These are phyloP conservation scores for Oscheius sp. DNA, from an alignment of 2,888 invertebrate genomes.

Conservation along the genomic window DNA sequence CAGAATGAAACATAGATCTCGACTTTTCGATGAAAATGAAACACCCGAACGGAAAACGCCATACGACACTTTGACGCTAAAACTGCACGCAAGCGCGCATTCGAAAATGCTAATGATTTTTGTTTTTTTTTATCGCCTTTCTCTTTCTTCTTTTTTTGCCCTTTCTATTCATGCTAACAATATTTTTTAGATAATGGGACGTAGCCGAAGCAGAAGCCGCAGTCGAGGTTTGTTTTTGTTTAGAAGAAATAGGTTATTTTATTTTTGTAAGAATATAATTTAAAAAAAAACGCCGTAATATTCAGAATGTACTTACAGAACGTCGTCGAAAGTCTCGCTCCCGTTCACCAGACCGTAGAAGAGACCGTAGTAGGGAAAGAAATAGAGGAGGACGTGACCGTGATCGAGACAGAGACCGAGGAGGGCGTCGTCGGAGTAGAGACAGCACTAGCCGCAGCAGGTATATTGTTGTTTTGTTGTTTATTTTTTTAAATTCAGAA, in stretches of 20 bases:
- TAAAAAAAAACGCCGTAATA: background rate
- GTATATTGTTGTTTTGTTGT: background rate
- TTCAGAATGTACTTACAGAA: slow-evolving; percentile 33
- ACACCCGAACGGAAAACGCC: background rate
- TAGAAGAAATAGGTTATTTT: background rate
- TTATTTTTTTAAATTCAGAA: too few species aligned
- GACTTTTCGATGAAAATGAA: background rate
- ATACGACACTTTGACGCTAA: background rate
- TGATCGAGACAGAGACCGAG: slow-evolving; percentile 36
- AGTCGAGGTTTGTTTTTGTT: slow-evolving; percentile 37
- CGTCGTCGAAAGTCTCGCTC: slow-evolving; percentile 47
- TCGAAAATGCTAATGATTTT: background rate
- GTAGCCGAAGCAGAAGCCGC: slow-evolving; percentile 50
- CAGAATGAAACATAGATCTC: background rate
- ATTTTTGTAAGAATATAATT: background rate
- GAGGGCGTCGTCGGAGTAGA: slow-evolving; percentile 34
- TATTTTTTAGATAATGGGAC: slow-evolving; percentile 40
- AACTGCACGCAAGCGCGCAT: background rate
- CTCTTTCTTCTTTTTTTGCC: background rate
- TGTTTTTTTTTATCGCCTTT: background rate
- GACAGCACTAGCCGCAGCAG: slow-evolving; percentile 39
- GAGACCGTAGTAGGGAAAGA: slow-evolving; percentile 29
- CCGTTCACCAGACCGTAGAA: slow-evolving; percentile 31
- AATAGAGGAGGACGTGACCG: slow-evolving; percentile 31
- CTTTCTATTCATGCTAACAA: background rate